Conservation (phyloP, 2,797 vertebrate species). For the Neosilurus mollespiculum region DNA sequence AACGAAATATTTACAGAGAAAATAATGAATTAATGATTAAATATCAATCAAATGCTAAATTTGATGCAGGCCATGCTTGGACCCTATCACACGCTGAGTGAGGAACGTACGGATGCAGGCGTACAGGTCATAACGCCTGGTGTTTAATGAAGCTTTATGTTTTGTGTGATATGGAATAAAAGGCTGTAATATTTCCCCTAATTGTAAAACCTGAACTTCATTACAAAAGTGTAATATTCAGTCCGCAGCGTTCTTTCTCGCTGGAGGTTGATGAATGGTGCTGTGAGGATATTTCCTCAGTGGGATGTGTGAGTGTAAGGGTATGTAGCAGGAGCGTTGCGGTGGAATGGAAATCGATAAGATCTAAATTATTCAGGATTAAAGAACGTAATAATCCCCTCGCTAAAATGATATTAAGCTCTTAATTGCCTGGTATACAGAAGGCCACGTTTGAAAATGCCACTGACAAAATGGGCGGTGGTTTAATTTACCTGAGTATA, state of each 20-base stretch:
- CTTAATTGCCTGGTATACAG: conserved; percentile 41
- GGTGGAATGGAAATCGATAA: conserved; percentile 36
- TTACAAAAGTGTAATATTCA: background rate
- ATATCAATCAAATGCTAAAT: too few species aligned
- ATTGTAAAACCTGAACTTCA: background rate
- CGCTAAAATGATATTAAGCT: conserved; percentile 43
- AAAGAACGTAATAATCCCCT: conserved; percentile 41
- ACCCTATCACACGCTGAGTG: background rate
- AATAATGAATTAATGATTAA: background rate
- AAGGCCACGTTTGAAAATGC: conserved; percentile 35
- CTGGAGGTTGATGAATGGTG: background rate
- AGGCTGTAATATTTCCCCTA: background rate
- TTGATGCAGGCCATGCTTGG: too few species aligned
- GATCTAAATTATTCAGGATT: conserved; percentile 53
- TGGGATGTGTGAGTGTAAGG: conserved; percentile 7
- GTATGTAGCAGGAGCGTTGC: conserved; percentile 13
- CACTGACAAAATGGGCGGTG: conserved; percentile 21
- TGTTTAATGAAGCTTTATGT: background rate
- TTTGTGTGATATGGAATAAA: background rate
- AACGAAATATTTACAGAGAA: background rate
- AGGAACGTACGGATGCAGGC: background rate
- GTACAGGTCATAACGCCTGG: too few species aligned
- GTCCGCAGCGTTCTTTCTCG: conserved; percentile 4
- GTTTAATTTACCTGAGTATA: background rate
- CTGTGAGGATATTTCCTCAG: conserved; percentile 10